A percentile compares a stretch with the other conserved stretches of the same genome.
Conservation (phyloP, 2,888 invertebrate species). For the Bursaphelenchus okinawaensis region DNA sequence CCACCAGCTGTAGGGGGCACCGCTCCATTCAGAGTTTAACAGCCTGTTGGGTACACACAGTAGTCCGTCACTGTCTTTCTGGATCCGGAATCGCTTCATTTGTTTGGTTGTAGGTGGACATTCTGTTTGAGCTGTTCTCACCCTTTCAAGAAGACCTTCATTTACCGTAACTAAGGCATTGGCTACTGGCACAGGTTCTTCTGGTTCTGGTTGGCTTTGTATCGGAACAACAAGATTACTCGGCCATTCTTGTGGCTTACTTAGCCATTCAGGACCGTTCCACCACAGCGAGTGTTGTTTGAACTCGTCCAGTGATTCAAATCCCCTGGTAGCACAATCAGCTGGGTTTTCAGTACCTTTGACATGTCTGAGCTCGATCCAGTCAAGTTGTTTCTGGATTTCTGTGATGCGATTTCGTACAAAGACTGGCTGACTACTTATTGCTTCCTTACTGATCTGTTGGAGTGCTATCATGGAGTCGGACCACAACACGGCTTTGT, state of each 20-base stretch:
- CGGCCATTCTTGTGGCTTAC: not conserved
- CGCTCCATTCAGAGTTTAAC: not conserved
- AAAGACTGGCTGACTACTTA: not conserved
- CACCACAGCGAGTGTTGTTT: constrained; percentile 16
- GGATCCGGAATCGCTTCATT: not conserved
- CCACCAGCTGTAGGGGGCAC: not conserved
- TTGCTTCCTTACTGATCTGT: not conserved
- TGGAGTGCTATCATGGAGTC: constrained; percentile 3
- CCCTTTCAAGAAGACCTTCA: not conserved
- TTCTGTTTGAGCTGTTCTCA: not conserved
- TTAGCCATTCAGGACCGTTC: constrained; percentile 21
- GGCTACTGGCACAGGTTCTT: not conserved
- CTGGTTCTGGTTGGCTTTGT: not conserved
- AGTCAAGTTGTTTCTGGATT: not conserved
- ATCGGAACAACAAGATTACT: not conserved
- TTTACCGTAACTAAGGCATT: not conserved
- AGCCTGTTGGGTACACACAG: not conserved
- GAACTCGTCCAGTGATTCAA: constrained; percentile 10
- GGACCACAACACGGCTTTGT: not conserved
- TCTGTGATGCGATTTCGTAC: not conserved
- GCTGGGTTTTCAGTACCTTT: constrained; percentile 28
- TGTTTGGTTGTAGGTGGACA: not conserved
- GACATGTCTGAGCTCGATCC: constrained; percentile 26
- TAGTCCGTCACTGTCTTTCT: not conserved
- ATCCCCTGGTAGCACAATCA: constrained; percentile 32